Conservation (phyloP, 2,888 invertebrate genomes). For the Harpagoxenus sublaevis region DNA sequence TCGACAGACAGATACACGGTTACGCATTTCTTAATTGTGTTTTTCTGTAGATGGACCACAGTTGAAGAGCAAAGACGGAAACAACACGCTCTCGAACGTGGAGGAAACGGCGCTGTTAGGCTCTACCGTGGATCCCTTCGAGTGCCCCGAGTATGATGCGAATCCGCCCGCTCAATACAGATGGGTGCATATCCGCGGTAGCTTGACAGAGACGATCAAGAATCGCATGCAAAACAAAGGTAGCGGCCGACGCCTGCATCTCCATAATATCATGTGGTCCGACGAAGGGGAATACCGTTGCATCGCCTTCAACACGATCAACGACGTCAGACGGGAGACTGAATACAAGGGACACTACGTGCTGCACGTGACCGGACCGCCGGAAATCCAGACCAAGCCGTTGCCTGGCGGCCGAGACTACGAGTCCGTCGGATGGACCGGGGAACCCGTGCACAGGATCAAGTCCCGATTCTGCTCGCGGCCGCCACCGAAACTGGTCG, state of each 20-base stretch:
- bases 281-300: conserved; percentile 88
- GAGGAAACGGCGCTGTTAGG: conserved; percentile 86
- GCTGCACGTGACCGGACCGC: conserved; percentile 84
- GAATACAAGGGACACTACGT: conserved; percentile 80
- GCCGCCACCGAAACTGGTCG: conserved; percentile 92
- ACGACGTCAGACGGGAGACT: conserved; percentile 84
- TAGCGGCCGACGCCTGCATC: conserved; percentile 84
- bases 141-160: conserved; percentile 87
- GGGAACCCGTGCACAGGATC: conserved; percentile 82
- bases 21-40: neutral
- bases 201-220: conserved; percentile 80
- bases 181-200: conserved; percentile 86
- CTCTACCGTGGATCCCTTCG: conserved; percentile 86
- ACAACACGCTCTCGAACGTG: conserved; percentile 78
- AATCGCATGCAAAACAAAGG: conserved; percentile 81
- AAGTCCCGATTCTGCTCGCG: conserved; percentile 83
- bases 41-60: conserved; percentile 86
- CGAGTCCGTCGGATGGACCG: conserved; percentile 83
- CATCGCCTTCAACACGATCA: conserved; percentile 87
- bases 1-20: neutral
- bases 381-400: conserved; percentile 83
- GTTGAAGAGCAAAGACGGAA: conserved; percentile 65
- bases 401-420: conserved; percentile 78
- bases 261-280: conserved; percentile 87
- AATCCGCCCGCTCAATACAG: conserved; percentile 87